Evolutionary conservation across 2,797 vertebrate genomes (phyloP), one percentile per base, ranked within the genome.

Genomic region (Oreochromis grahami): DNA sequence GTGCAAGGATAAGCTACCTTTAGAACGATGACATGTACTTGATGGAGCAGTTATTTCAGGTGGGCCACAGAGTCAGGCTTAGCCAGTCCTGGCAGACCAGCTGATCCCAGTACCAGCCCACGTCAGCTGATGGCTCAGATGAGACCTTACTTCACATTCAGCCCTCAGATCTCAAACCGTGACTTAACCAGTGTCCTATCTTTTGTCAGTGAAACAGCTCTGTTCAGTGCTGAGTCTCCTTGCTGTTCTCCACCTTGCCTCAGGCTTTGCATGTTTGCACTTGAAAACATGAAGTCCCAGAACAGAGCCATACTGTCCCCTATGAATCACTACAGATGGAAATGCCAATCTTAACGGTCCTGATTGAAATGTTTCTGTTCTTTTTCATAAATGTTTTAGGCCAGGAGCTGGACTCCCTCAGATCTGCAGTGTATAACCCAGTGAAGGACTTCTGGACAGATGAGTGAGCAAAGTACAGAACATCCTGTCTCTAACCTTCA

Each of bases 81-180:
- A 43, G 63, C 13, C 38, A 6, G 38, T 15, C 63, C 38, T 43
- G 13, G 63, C 12, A 68, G 1, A 43, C 38, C 63, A 43, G 63
- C 63, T 68, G 63, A 43, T 68, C 5, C 38, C 63, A 70, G 63
- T 43, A 10, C 38, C 38, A 43, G 63, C 38, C n/a, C 38, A 24
- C 13, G 5, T 32, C 55, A 68, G 38, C n/a, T 68, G 63, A 68
- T 68, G 36, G 38, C 63, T 68, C 38, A 43, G 63, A 68, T 68
- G 63, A 0, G 38, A 15, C 21, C 38, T 41, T 68, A 5, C 38
- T 68, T 15, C 1, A 43, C 38, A 68, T 43, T 70, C 63, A 24
- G 21, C 26, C 1, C 1, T 43, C 21, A 68, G n/a, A 15, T 43
- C 34, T 68, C 21, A 68, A 15, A 12, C 60, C 1, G 13, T 68